Conservation (phyloP, 2,113 vertebrate genomes). For the Vulpes lagopus region DNA sequence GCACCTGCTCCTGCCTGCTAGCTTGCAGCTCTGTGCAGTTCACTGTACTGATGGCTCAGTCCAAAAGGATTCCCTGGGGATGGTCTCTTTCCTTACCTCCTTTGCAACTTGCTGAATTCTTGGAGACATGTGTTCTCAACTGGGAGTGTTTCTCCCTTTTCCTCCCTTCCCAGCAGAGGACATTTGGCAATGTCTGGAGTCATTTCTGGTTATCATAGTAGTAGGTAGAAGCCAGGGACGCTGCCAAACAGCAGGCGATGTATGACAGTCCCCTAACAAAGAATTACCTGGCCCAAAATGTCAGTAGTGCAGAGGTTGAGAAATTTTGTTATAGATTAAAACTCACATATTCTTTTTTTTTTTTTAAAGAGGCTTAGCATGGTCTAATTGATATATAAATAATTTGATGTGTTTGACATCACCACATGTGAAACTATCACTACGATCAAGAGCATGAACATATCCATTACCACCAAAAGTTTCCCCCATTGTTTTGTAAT, state of each 20-base stretch:
- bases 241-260: not conserved
- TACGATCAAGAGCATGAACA: not conserved
- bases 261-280: not conserved
- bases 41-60: no score
- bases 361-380: not conserved
- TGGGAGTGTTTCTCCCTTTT: not conserved
- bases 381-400: not conserved
- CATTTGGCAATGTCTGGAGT: not conserved
- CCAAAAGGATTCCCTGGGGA: not conserved
- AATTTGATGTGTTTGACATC: not conserved
- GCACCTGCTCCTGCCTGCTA: not conserved
- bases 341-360: not conserved
- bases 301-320: not conserved
- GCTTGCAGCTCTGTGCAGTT: not conserved
- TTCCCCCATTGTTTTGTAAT: not conserved
- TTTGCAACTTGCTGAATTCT: not conserved
- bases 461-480: not conserved
- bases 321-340: not conserved
- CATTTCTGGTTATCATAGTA: not conserved
- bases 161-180: not conserved
- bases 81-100: not conserved
- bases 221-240: not conserved
- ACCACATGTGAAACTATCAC: not conserved
- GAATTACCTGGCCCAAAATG: not conserved
- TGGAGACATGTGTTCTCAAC: not conserved